Conservation (phyloP, 2,113 vertebrate genomes). For the Seriola aureovittata region DNA sequence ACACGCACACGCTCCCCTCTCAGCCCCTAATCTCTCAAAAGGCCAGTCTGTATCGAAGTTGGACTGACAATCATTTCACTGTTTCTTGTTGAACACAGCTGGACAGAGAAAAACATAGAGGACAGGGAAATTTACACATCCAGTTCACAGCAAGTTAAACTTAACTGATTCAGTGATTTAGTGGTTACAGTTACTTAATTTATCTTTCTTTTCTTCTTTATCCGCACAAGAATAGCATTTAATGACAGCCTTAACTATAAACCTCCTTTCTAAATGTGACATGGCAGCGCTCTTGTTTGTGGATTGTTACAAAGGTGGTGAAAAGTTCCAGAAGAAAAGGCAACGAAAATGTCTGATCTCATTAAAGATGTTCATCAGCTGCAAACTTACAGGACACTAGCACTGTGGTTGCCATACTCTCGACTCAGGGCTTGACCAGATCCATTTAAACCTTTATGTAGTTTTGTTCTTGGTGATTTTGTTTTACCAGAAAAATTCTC, state of each 20-base stretch:
- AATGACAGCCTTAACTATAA: not conserved
- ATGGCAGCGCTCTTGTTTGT: not conserved
- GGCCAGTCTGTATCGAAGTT: constrained; percentile 79
- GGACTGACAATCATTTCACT: constrained; percentile 82
- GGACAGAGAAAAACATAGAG: constrained; percentile 73
- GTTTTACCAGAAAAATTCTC: not conserved
- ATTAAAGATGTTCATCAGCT: not conserved
- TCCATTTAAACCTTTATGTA: not conserved
- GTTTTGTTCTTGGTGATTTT: not conserved
- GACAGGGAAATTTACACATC: constrained; percentile 68
- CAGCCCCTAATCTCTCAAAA: constrained; percentile 78
- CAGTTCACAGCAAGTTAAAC: constrained; percentile 58
- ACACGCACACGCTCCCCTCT: constrained; percentile 46
- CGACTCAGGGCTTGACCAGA: not conserved
- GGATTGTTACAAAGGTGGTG: not conserved
- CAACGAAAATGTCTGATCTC: not conserved
- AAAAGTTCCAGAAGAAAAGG: constrained; percentile 5
- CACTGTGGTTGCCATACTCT: not conserved
- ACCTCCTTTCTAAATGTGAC: not conserved
- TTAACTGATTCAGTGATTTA: constrained; percentile 35
- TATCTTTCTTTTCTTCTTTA: constrained; percentile 13
- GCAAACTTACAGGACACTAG: not conserved
- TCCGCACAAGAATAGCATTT: not conserved
- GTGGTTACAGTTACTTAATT: constrained; percentile 30
- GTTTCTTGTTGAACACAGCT: constrained; percentile 82